A percentile compares a stretch with the other conserved stretches of the same genome.
These are phyloP conservation scores for Steatornis caripensis DNA, from an alignment of 2,113 vertebrate genomes.

Conservation along the genomic window DNA sequence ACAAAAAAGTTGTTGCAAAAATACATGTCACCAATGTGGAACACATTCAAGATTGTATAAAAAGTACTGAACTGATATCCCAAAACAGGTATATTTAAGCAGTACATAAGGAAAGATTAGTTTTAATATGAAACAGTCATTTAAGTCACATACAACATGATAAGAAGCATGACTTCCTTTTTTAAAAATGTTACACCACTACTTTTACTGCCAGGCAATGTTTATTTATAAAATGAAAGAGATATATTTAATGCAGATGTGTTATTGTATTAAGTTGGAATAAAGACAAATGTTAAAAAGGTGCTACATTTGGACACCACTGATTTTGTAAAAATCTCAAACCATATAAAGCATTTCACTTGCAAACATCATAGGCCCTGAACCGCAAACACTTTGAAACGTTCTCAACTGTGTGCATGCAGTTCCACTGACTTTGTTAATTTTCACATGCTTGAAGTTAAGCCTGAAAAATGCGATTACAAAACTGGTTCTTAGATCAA, in stretches of 20 bases:
- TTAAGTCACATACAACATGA: conserved; percentile 78
- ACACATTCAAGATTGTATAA: conserved; percentile 78
- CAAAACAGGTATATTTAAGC: conserved; percentile 80
- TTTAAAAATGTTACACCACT: conserved; percentile 64
- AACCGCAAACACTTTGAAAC: neutral
- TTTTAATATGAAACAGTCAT: conserved; percentile 83
- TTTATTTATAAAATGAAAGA: conserved; percentile 61
- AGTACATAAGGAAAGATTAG: conserved; percentile 77
- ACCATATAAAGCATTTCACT: neutral
- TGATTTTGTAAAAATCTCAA: conserved; percentile 54
- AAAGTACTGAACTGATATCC: conserved; percentile 82
- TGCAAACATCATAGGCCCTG: neutral
- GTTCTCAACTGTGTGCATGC: neutral
- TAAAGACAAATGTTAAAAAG: conserved; percentile 24
- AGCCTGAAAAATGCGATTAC: neutral
- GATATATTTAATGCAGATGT: conserved; percentile 25
- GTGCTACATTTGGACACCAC: conserved; percentile 15
- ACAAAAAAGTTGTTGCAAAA: conserved; percentile 73
- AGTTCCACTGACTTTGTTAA: neutral
- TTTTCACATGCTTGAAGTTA: neutral
- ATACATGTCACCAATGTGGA: conserved; percentile 85
- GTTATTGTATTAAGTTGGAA: neutral
- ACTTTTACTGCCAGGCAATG: conserved; percentile 71
- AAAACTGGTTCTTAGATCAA: neutral
- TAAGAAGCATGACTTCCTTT: conserved; percentile 73